These are phyloP conservation scores for Rhagoletis zephyria DNA, from an alignment of 1,140 invertebrate species.

Conservation along the genomic window DNA sequence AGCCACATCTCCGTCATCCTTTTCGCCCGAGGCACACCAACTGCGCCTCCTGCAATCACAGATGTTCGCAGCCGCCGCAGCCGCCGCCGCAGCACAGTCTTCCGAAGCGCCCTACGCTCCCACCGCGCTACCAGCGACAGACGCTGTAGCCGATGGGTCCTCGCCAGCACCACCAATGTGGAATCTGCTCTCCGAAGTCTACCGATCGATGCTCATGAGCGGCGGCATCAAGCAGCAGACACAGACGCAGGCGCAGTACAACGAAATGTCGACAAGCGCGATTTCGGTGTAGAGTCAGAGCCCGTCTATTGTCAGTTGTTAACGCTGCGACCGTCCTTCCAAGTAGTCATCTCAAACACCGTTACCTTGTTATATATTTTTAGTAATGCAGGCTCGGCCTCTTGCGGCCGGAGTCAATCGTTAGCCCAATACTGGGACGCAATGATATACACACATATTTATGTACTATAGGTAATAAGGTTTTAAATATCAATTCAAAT, in stretches of 20 bases:
- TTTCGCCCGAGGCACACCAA: constrained; percentile 62
- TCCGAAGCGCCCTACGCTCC: constrained; percentile 16
- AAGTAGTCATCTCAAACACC: constrained; percentile 31
- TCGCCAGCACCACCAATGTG: constrained; percentile 65
- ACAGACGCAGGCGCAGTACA: constrained; percentile 50
- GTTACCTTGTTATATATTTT: constrained; percentile 51
- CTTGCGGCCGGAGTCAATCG: not conserved
- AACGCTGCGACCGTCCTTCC: not conserved
- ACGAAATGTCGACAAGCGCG: constrained; percentile 62
- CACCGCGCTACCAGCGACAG: not conserved
- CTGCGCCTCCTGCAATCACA: constrained; percentile 67
- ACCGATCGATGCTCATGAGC: constrained; percentile 68
- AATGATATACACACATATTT: not conserved
- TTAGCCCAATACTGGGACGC: not conserved
- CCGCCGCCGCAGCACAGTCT: constrained; percentile 63
- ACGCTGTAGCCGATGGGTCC: not conserved
- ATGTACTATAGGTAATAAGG: not conserved
- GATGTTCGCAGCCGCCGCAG: constrained; percentile 69
- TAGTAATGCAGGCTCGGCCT: not conserved
- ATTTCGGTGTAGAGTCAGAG: constrained; percentile 64
- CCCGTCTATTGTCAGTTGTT: too few species aligned
- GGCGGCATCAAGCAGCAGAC: constrained; percentile 57
- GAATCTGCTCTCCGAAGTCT: constrained; percentile 70
- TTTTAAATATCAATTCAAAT: not conserved
- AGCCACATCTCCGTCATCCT: not conserved